phyloP scores from a whole-genome alignment of 2,113 vertebrate species.

The Thermophis baileyi region DNA sequence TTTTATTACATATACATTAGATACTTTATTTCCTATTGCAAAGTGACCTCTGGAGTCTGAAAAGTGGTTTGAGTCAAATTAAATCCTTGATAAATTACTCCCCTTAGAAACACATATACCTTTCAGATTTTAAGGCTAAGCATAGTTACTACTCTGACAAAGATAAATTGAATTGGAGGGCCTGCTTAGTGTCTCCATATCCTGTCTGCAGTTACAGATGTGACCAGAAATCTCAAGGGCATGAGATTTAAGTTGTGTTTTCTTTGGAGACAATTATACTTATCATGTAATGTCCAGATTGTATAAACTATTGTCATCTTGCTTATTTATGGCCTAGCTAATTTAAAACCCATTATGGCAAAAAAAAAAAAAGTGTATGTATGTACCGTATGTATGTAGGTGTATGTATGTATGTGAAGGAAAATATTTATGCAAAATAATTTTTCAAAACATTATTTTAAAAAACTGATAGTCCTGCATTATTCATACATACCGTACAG shows the following conservation, averaged over 20 bases:
- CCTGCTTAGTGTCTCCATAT: conserved; percentile 43
- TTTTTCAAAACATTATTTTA: neutral
- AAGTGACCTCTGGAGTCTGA: conserved; percentile 67
- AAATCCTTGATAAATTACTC: conserved; percentile 67
- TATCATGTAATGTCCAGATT: conserved; percentile 7
- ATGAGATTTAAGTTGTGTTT: conserved; percentile 35
- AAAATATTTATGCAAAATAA: neutral
- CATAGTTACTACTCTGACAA: conserved; percentile 55
- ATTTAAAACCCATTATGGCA: neutral
- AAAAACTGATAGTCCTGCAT: neutral
- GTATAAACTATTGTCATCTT: neutral
- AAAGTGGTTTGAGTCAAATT: conserved; percentile 66
- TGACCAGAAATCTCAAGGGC: conserved; percentile 19
- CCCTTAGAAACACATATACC: conserved; percentile 56
- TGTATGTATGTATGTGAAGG: neutral
- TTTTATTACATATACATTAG: conserved; percentile 59
- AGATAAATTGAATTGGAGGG: conserved; percentile 55
- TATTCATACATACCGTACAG: neutral
- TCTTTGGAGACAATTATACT: conserved; percentile 28
- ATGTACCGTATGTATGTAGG: neutral
- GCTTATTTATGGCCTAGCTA: conserved; percentile 3
- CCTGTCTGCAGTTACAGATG: conserved; percentile 43
- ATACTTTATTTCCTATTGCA: conserved; percentile 72
- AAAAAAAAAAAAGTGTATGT: neutral
- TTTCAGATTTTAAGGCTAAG: conserved; percentile 54